These are phyloP conservation scores for Paracentrotus lividus DNA, from an alignment of 53 echinoderm and acorn worm species.

Conservation along the genomic window DNA sequence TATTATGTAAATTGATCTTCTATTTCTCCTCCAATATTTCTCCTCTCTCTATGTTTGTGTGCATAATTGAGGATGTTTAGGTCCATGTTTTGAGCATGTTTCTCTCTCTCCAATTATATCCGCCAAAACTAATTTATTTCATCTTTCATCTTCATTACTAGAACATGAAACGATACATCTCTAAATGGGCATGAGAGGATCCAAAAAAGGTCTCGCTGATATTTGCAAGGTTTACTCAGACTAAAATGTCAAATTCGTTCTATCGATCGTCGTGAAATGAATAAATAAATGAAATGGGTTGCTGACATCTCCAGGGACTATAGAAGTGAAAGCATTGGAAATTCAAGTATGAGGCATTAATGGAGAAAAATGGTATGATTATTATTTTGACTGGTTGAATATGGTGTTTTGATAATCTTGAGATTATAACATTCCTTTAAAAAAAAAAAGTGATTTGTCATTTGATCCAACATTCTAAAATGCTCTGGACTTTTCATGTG, in stretches of 20 bases:
- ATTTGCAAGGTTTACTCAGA: background rate
- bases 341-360: background rate
- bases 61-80: too few species aligned
- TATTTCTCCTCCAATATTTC: background rate
- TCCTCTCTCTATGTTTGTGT: background rate
- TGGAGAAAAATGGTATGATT: background rate
- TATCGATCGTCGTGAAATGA: background rate
- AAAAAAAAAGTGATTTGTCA: too few species aligned
- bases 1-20: too few species aligned
- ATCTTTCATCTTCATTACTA: conserved; percentile 31
- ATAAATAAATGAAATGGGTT: conserved; percentile 12
- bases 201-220: background rate
- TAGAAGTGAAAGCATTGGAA: background rate
- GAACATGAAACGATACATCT: background rate
- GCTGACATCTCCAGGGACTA: background rate
- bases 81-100: too few species aligned
- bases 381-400: too few species aligned
- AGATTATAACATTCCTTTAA: too few species aligned
- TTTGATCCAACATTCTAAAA: too few species aligned
- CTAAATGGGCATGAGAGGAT: background rate
- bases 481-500: too few species aligned
- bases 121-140: background rate
- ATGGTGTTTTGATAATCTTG: too few species aligned
- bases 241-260: conserved; percentile 8
- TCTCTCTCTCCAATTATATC: background rate